Base-by-base conservation (phyloP, 2,888 invertebrate genomes). In the Acrobasis repandana region DNA sequence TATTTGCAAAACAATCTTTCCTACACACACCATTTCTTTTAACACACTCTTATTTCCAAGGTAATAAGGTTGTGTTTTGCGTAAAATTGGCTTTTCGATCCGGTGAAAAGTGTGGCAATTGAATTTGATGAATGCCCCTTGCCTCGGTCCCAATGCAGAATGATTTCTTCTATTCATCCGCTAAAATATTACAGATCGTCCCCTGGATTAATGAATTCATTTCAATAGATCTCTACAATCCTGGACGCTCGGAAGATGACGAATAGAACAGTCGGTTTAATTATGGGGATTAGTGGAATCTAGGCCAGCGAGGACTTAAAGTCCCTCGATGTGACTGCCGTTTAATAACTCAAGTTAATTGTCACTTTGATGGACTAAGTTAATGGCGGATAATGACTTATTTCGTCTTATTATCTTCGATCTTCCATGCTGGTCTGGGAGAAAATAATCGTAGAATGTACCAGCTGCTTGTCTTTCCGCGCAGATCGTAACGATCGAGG, bases 121-220 rank as follows among this genome's bases (percentile, higher is more conserved):
- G 68, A 67, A 72, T 79, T 77, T 80, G 77, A 82, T 82, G 80
- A 85, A 85, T 81, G 70, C 76, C 67, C 67, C 33, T 60, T 59
- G 59, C 50, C 38, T 66, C 66, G 68, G 71, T 66, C 65, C 66
- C 75, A 72, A 79, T 73, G 79, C 69, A 80, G 81, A 85, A 85
- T 83, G 79, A 86, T 87, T 86, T 83, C 82, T 82, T 77, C 80
- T 71, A 86, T 86, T 88, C 85, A 86, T 77, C 69, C 70, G 76
- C 79, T 84, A 86, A 87, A 88, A 85, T 86, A 86, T 86, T 80
- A 78, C 79, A 68, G 68, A 68, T 72, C 76, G 71, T 76, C 76
- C 80, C 75, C 72, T 74, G 71, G 77, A 82, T 79, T 85, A 85
- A 88, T 86, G 86, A 88, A 84, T 85, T 82, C 82, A 80, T 82